A percentile compares a stretch with the other conserved stretches of the same genome.
phyloP scores from a whole-genome alignment of 2,888 invertebrate species.

The Melanostoma scalare region DNA sequence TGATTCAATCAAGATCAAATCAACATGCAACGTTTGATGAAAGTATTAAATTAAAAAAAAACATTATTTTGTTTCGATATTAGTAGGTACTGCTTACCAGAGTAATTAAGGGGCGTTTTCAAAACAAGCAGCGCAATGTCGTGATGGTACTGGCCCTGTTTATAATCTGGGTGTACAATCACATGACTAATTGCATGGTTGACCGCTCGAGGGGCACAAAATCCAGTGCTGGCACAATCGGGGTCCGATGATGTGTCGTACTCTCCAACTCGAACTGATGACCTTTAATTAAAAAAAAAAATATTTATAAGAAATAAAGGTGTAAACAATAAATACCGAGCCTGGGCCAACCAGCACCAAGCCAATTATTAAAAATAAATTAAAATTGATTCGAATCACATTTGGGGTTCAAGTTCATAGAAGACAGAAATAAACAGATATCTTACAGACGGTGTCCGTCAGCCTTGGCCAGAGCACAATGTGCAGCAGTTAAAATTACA shows the following conservation, averaged over 20 bases:
- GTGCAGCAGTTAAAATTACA: conserved; percentile 89
- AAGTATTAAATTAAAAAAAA: conserved; percentile 16
- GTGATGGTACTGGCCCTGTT: conserved; percentile 86
- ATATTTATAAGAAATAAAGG: conserved; percentile 15
- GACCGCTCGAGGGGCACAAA: conserved; percentile 88
- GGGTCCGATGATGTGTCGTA: conserved; percentile 88
- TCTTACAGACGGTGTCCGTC: conserved; percentile 90
- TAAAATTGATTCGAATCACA: conserved; percentile 39
- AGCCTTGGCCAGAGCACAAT: conserved; percentile 90
- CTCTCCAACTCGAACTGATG: conserved; percentile 89
- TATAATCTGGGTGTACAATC: conserved; percentile 90
- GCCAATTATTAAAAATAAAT: conserved; percentile 48
- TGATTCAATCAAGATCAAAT: too few species aligned
- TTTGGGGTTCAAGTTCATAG: not conserved
- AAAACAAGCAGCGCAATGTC: conserved; percentile 90
- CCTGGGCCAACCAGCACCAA: conserved; percentile 22
- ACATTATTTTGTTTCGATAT: not conserved
- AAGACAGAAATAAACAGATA: not conserved
- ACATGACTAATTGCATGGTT: conserved; percentile 89
- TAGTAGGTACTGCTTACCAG: conserved; percentile 82
- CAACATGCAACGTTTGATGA: too few species aligned
- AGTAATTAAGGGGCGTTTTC: conserved; percentile 86
- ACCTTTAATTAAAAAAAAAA: conserved; percentile 82
- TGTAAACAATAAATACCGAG: not conserved
- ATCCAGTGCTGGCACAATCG: conserved; percentile 87